phyloP scores from a whole-genome alignment of 2,888 invertebrate species.

The Andrena bicolor region DNA sequence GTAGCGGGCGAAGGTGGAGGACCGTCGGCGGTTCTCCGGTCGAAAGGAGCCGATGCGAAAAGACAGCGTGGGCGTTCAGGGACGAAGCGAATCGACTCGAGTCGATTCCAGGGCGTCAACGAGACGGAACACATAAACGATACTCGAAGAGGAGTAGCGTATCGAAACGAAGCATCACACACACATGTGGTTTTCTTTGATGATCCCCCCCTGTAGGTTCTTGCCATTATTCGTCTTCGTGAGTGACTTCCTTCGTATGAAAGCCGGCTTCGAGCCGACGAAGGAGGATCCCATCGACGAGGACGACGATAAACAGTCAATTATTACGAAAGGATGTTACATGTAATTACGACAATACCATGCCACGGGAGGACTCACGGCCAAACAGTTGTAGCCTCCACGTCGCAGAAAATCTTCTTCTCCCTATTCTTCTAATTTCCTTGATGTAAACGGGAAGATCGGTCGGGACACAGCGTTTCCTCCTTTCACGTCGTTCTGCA shows the following conservation, averaged over 20 bases:
- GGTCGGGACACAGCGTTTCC: slow-evolving; percentile 36
- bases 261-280: slow-evolving; percentile 7
- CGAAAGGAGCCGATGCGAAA: slow-evolving; percentile 20
- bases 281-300: slow-evolving; percentile 55
- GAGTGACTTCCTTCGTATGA: slow-evolving; percentile 38
- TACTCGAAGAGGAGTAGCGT: slow-evolving; percentile 59
- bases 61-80: slow-evolving; percentile 1
- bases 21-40: slow-evolving; percentile 28
- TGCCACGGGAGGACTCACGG: slow-evolving; percentile 38
- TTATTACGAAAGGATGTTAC: slow-evolving; percentile 75
- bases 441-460: slow-evolving; percentile 46
- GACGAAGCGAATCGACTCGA: slow-evolving; percentile 16
- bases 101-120: slow-evolving; percentile 40
- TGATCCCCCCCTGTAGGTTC: slow-evolving; percentile 69
- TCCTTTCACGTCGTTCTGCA: slow-evolving; percentile 7
- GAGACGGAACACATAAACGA: slow-evolving; percentile 56
- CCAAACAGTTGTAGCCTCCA: slow-evolving; percentile 18
- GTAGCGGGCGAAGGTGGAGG: slow-evolving; percentile 8
- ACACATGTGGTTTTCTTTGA: slow-evolving; percentile 62
- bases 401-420: slow-evolving; percentile 27
- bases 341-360: slow-evolving; percentile 76
- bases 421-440: slow-evolving; percentile 31
- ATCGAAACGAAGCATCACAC: slow-evolving; percentile 63
- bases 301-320: slow-evolving; percentile 79
- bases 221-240: slow-evolving; percentile 77